Evolutionary conservation across 2,888 invertebrate species (phyloP).

Genomic region (Dicranocentrus wangi): DNA sequence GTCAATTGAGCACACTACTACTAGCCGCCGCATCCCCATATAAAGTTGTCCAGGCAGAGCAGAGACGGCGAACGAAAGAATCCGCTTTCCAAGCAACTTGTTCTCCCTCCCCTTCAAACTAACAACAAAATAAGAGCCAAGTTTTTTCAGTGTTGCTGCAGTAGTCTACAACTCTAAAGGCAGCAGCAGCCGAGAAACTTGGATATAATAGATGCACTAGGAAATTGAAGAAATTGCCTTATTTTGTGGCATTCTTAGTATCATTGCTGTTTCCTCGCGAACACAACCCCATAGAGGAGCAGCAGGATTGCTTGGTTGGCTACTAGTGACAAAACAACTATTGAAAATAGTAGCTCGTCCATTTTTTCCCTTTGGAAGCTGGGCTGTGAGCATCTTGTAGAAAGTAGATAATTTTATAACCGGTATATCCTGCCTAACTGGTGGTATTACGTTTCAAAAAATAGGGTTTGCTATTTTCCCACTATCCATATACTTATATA

Average conservation of each 20-base stretch:
- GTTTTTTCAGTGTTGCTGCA: constrained; percentile 33
- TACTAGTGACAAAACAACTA: constrained; percentile 36
- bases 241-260: constrained; percentile 40
- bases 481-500: background rate
- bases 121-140: constrained; percentile 43
- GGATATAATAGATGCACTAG: background rate
- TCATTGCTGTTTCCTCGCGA: no score
- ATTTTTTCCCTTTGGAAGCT: no score
- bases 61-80: background rate
- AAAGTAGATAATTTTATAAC: constrained; percentile 55
- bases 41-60: background rate
- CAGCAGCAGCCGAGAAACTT: no score
- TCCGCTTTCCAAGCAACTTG: background rate
- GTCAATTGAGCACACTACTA: constrained; percentile 21
- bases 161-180: no score
- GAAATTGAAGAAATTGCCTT: constrained; percentile 52
- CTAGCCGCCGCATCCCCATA: background rate
- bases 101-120: constrained; percentile 15
- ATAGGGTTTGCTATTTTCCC: no score
- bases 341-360: constrained; percentile 9
- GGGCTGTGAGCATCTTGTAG: constrained; percentile 55
- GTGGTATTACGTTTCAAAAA: no score
- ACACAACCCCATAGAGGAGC: no score
- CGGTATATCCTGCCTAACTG: constrained; percentile 5
- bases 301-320: no score